These are phyloP conservation scores for Ciconia stormi DNA, from an alignment of 2,113 vertebrate species.

Conservation along the genomic window DNA sequence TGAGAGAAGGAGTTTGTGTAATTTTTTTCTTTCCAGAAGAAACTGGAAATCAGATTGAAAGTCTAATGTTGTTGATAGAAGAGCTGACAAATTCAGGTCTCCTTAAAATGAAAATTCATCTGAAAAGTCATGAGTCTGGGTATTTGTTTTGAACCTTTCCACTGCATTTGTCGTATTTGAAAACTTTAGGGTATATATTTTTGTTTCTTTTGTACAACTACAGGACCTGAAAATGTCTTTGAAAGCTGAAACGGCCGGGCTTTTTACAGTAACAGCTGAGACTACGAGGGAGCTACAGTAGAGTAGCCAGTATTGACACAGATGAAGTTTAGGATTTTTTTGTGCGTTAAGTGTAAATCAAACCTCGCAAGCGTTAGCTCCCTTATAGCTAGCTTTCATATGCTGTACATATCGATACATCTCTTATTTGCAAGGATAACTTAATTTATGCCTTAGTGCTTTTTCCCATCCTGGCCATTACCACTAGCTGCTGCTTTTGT, in stretches of 20 bases:
- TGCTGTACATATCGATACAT: fast-evolving
- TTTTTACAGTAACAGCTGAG: background rate
- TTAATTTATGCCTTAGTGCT: background rate
- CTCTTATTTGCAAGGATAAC: background rate
- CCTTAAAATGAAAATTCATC: background rate
- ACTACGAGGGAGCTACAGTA: fast-evolving
- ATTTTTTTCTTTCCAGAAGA: background rate
- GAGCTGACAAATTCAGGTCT: background rate
- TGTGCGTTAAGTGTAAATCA: background rate
- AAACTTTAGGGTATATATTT: fast-evolving
- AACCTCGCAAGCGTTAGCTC: background rate
- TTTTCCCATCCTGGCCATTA: background rate
- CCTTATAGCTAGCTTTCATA: fast-evolving
- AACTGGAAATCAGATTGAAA: background rate
- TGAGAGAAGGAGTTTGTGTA: background rate
- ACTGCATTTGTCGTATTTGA: background rate
- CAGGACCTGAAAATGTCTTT: background rate
- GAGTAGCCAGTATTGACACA: background rate
- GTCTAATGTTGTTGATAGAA: background rate
- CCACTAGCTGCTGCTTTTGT: background rate
- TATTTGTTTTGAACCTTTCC: background rate
- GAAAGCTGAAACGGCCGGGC: no score
- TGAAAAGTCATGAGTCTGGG: background rate
- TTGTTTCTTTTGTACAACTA: background rate
- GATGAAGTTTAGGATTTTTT: no score